Base-by-base conservation (phyloP, 1,140 invertebrate species). In the Telenomus remus region DNA sequence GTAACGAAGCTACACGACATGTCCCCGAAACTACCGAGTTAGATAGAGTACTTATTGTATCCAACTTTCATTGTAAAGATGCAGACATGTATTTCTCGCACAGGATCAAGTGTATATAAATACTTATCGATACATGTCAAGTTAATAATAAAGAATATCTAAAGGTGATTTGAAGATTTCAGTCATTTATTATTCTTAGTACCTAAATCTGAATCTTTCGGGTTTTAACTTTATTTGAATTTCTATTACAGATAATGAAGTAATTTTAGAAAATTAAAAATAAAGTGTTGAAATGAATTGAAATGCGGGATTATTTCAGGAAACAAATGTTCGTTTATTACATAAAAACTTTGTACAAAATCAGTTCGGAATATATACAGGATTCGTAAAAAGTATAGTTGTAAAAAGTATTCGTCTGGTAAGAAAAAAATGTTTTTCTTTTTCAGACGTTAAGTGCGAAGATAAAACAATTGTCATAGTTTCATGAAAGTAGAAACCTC, bases 11-110 rank as follows among this genome's bases (percentile, higher is more conserved):
- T 27, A 44, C n/a, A 10, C 47, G 19, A 60, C 44, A 34, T 43
- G 44, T 63, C 42, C 47, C 14, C n/a, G n/a, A 54, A 64, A 61
- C 56, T 70, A 66, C 69, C 53, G 54, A 35, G 50, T 76, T 27
- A 27, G 19, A 27, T 71, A 61, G 65, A 76, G 61, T 70, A 76
- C 64, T 71, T 76, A 76, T 49, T 76, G 61, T 70, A 76, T 76
- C 46, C 27, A 76, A 27, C 2, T 4, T 57, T 51, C 56, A 76
- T 60, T 66, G 55, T 56, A 66, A 57, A 70, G 66, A 66, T 76
- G 13, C 66, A 66, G 48, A 8, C 50, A 66, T 71, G 66, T 71
- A 66, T 76, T 66, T 76, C 70, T 76, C 61, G 50, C 73, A 60
- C 73, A 76, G 59, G 27, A 65, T 61, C 15, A 65, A 49, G 43